Evolutionary conservation across 2,113 vertebrate genomes (phyloP).

Genomic region (Sapajus apella): DNA sequence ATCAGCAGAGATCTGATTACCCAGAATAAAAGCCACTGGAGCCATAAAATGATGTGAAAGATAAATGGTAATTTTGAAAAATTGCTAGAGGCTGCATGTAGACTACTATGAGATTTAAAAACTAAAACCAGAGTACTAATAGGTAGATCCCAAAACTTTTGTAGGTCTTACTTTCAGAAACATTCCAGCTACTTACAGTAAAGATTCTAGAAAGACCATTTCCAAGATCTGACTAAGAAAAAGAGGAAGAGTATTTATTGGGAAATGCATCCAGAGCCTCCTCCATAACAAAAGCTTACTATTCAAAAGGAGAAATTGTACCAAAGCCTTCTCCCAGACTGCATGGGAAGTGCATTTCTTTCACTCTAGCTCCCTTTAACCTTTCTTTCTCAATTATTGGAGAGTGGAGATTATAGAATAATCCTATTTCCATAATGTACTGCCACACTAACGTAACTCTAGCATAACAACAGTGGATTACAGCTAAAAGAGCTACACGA

Average conservation of each 20-base stretch:
- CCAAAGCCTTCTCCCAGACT: not conserved
- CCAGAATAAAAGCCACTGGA: not conserved
- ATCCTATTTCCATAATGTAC: not conserved
- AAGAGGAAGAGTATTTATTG: not conserved
- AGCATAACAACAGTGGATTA: not conserved
- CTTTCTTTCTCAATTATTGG: not conserved
- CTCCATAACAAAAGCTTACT: not conserved
- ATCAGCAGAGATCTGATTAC: not conserved
- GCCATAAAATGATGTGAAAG: too few relatives aligned
- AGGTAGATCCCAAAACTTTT: not conserved
- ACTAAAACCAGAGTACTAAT: not conserved
- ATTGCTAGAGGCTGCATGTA: not conserved
- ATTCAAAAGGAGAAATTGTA: not conserved
- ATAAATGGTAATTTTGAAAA: not conserved
- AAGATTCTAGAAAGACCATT: not conserved
- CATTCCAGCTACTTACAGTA: not conserved
- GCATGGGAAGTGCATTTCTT: not conserved
- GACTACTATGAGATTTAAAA: not conserved
- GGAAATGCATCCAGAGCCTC: not conserved
- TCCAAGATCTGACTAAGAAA: not conserved
- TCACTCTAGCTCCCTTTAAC: not conserved
- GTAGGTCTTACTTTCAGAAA: not conserved
- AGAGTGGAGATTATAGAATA: too few relatives aligned
- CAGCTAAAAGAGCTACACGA: not conserved
- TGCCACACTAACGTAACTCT: not conserved